Evolutionary conservation across 2,888 invertebrate genomes (phyloP), one percentile per base, ranked within the genome.

Genomic region (Nemurella pictetii): DNA sequence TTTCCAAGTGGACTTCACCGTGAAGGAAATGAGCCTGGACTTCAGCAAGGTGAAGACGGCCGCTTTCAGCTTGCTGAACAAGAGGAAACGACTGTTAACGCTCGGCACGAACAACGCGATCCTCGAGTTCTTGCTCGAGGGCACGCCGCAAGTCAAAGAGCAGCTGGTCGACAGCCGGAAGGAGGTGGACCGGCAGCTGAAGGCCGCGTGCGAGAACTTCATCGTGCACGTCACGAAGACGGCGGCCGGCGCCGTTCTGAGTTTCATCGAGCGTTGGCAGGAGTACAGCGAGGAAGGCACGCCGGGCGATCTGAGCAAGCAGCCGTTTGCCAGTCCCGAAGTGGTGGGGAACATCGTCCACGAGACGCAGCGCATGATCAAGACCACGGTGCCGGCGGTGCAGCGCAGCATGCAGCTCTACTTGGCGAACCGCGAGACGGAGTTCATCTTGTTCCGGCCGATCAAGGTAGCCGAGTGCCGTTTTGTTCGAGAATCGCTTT

Each of bases 391-490:
- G 55, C 95, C 97, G 0, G 92, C 93, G 5, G 91, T 99, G 25
- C 97, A 98, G 89, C 93, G 96, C 3, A 96, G 96, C 20, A 98
- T 99, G 97, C 95, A 97, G 87, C 93, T 99, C 0, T 99, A 99
- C 90, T 92, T 99, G 84, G 97, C 99, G 20, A 99, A 99, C 90
- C 94, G 95, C 87, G 99, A 99, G 90, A 99, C 99, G 0, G 99
- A 99, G 90, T 97, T 97, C 88, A 99, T 99, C 88, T 92, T 99
- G 12, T 98, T 99, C 88, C 94, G 98, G 85, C 99, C 99, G 0
- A 96, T 99, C 82, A 95, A 96, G 91, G 96, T 96, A 89, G 89
- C 91, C 88, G 9, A 36, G 7, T 36, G 9, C 7, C 55, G 15
- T 36, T 15, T 36, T 36, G 55, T 15, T 36, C 15, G n/a, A n/a